Evolutionary conservation across 2,113 vertebrate genomes (phyloP).

Genomic region (Hemiprocne comata): DNA sequence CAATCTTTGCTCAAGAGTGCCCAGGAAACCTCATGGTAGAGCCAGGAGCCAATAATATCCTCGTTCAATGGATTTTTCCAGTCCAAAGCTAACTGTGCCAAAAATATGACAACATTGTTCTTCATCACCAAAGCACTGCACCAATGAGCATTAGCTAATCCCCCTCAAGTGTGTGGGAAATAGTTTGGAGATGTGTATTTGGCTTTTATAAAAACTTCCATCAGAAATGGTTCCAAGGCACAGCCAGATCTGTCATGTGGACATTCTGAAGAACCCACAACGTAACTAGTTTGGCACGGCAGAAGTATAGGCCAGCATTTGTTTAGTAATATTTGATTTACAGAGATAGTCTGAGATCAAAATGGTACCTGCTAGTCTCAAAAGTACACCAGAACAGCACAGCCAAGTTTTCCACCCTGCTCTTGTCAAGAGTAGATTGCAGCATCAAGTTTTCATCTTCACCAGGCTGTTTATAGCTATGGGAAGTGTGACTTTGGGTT

Average conservation of each 20-base stretch:
- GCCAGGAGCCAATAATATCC: background rate
- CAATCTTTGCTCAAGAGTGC: background rate
- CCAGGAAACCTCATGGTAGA: background rate
- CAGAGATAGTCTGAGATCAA: background rate
- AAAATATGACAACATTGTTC: conserved; percentile 1
- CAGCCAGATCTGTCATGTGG: background rate
- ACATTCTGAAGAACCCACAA: background rate
- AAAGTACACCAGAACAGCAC: background rate
- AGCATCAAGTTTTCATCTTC: background rate
- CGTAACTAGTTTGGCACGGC: background rate
- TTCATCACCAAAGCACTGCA: background rate
- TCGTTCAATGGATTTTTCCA: conserved; percentile 3
- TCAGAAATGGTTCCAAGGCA: conserved; percentile 7
- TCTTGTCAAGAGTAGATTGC: background rate
- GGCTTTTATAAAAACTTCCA: background rate
- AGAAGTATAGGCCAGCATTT: background rate
- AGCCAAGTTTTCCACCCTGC: background rate
- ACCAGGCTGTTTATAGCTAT: background rate
- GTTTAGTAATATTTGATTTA: background rate
- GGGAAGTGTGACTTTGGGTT: background rate
- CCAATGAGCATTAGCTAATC: background rate
- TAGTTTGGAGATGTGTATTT: background rate
- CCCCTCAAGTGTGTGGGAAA: background rate
- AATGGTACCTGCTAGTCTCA: background rate
- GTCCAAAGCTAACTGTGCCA: conserved; percentile 1